Evolutionary conservation across 1,140 invertebrate species (phyloP).

Genomic region (Drosophila miranda): DNA sequence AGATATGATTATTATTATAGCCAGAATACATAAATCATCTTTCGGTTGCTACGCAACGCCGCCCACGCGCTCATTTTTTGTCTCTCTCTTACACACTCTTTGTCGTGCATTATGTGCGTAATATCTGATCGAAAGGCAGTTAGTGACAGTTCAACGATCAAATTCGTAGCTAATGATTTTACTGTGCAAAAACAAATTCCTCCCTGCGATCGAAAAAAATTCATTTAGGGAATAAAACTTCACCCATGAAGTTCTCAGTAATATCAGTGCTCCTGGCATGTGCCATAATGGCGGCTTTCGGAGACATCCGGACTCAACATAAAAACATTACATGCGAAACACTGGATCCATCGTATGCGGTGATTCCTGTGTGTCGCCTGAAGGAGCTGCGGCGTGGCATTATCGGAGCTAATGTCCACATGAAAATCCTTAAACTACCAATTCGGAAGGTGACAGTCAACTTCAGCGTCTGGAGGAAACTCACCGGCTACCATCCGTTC

Average conservation of each 20-base stretch:
- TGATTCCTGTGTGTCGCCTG: conserved; percentile 1
- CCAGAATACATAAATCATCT: no score
- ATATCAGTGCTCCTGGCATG: neutral
- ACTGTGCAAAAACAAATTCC: no score
- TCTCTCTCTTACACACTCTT: no score
- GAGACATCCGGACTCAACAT: conserved; percentile 4
- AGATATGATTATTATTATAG: no score
- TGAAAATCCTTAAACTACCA: neutral
- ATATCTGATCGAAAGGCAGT: no score
- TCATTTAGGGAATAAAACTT: neutral
- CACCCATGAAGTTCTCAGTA: conserved; percentile 1
- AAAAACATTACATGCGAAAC: conserved; percentile 33
- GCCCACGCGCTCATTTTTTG: no score
- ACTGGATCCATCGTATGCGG: neutral
- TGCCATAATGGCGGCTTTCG: neutral
- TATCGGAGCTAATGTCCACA: conserved; percentile 9
- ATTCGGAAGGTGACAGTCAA: neutral
- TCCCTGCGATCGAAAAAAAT: neutral
- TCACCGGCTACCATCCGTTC: conserved; percentile 42
- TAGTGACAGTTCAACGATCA: no score
- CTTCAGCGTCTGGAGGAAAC: conserved; percentile 16
- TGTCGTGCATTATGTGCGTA: no score
- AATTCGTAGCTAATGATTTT: no score
- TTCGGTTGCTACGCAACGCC: no score
- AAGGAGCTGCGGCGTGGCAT: conserved; percentile 29